Evolutionary conservation across 2,888 invertebrate species (phyloP), one percentile per base, ranked within the genome.

Genomic region (Orthonychiurus folsomi): DNA sequence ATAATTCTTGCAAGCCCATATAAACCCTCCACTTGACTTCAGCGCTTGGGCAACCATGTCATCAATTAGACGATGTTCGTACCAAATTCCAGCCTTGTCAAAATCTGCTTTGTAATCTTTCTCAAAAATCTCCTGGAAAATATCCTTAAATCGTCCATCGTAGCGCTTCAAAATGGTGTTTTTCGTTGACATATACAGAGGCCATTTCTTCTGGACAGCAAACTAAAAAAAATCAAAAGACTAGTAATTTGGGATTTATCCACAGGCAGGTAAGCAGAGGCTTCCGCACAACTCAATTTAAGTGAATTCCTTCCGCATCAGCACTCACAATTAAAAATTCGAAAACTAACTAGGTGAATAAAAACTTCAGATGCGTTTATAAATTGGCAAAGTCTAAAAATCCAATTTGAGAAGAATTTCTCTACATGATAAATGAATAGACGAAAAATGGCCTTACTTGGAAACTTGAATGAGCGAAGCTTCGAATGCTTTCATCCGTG

Each of bases 71-170:
- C 92, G 83, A 77, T 93, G 93, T 54, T 64, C 92, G 76, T 93
- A 93, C 89, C 90, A 92, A 74, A 91, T 89, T 72, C 86, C 86
- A 12, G 82, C 81, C 24, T 83, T 83, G 71, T 91, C 87, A 77
- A 85, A 91, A 73, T 88, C 78, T 60, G 81, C 78, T 78, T 85
- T 84, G 80, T 91, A 92, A 26, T 85, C 80, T 69, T 83, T 84
- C 71, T 90, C 86, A 77, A 84, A 93, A 73, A 93, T 84, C 76
- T 90, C 90, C 80, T 91, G 85, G 79, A 93, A 93, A 72, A 93
- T 90, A 76, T 93, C 93, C 80, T 93, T 92, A 79, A 93, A 93
- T 25, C 89, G 82, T 18, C 93, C 92, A 76, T 93, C 93, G 75
- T 93, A 93, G 69, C 81, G 81, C 78, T 93, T 93, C 57, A 93